A percentile compares a stretch with the other conserved stretches of the same genome.
Evolutionary conservation across 2,113 vertebrate species (phyloP).

Genomic region (Struthidea cinerea): DNA sequence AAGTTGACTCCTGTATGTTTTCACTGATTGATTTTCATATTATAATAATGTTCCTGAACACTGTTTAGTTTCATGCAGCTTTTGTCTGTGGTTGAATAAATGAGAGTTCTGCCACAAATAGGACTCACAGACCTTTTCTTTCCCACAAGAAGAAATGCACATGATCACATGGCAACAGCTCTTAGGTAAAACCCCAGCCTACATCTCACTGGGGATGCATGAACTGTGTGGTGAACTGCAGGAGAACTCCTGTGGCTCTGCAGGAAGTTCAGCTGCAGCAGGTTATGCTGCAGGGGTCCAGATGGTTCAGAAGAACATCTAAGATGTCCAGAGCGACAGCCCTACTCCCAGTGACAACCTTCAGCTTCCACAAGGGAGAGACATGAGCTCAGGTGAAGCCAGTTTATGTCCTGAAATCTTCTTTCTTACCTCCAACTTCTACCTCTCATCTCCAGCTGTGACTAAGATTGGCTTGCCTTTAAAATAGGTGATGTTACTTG

Average conservation of each 20-base stretch:
- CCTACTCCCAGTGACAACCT: background rate
- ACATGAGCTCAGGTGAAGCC: background rate
- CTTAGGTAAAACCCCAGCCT: background rate
- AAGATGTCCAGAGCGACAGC: background rate
- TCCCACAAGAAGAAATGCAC: constrained; percentile 30
- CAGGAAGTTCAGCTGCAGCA: background rate
- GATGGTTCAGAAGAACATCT: background rate
- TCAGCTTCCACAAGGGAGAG: background rate
- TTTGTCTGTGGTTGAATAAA: background rate
- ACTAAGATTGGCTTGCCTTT: background rate
- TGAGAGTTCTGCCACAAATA: background rate
- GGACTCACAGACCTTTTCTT: background rate
- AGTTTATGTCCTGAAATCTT: background rate
- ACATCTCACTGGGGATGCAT: background rate
- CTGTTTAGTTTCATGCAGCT: background rate
- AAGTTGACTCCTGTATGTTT: background rate
- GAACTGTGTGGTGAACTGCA: background rate
- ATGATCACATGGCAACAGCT: background rate
- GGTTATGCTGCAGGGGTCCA: background rate
- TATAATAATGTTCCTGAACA: background rate
- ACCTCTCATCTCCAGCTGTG: background rate
- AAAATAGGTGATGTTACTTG: background rate
- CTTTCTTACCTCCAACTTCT: background rate
- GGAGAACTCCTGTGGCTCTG: background rate
- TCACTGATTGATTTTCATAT: constrained; percentile 16